phyloP scores from a whole-genome alignment of 1,140 invertebrate genomes.

The Steinernema khuongi region DNA sequence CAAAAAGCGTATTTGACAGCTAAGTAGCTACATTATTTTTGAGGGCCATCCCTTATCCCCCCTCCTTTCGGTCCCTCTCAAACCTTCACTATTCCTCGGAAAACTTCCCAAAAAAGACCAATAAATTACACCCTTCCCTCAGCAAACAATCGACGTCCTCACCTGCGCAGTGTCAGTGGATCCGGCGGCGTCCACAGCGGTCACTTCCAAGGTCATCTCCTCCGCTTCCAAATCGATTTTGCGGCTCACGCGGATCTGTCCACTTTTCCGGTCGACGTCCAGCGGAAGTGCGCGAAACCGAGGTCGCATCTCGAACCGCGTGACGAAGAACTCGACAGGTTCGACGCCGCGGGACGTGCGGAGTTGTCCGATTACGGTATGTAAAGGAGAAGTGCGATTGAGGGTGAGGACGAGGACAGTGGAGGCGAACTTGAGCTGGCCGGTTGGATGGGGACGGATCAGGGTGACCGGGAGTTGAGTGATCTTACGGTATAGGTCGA shows the following conservation, averaged over 20 bases:
- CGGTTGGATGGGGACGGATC: not conserved
- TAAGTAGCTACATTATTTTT: no score
- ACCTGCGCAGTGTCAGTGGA: not conserved
- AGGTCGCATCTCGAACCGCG: not conserved
- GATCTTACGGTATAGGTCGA: not conserved
- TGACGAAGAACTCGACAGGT: not conserved
- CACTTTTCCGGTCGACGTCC: conserved; percentile 4
- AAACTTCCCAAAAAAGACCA: not conserved
- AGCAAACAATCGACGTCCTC: not conserved
- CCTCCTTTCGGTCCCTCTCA: no score
- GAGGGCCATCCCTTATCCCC: no score
- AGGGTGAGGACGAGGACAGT: not conserved
- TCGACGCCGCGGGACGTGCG: not conserved
- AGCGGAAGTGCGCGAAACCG: not conserved
- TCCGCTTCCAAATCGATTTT: not conserved
- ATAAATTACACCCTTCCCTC: not conserved
- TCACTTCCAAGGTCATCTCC: conserved; percentile 12
- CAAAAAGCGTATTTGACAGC: no score
- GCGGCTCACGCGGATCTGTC: not conserved
- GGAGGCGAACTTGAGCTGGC: not conserved
- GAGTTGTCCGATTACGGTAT: not conserved
- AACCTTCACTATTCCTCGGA: no score
- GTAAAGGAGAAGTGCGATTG: not conserved
- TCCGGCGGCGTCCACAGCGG: conserved; percentile 2
- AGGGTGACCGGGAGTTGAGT: not conserved